Conservation (phyloP, 2,797 vertebrate species). For the Brachymystax lenok region DNA sequence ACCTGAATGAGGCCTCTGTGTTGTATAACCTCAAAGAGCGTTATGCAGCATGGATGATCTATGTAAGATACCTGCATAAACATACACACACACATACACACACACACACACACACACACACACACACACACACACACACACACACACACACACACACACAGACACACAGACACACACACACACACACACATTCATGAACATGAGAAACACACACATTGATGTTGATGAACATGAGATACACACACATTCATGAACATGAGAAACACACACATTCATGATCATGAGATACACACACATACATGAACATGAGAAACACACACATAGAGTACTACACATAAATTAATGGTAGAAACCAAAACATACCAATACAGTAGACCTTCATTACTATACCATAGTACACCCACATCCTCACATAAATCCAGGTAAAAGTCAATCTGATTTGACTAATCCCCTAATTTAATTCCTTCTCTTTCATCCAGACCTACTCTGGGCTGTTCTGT, state of each 20-base stretch:
- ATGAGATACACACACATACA: too few relatives aligned
- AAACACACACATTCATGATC: too few relatives aligned
- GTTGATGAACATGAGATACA: too few relatives aligned
- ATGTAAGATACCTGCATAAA: too few relatives aligned
- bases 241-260: too few relatives aligned
- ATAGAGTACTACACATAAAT: background rate
- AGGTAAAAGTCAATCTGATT: too few relatives aligned
- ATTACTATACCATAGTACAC: background rate
- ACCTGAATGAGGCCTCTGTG: constrained; percentile 71
- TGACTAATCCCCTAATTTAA: too few relatives aligned
- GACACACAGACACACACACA: too few relatives aligned
- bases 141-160: too few relatives aligned
- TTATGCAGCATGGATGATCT: constrained; percentile 9
- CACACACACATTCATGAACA: too few relatives aligned
- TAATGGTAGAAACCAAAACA: background rate
- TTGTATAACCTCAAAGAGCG: constrained; percentile 66
- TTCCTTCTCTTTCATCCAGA: background rate
- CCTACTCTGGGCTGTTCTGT: constrained; percentile 5
- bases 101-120: background rate
- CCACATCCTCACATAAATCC: background rate
- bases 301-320: background rate
- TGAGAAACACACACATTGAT: too few relatives aligned
- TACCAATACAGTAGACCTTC: too few relatives aligned
- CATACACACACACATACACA: background rate
- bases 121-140: background rate